Conservation (phyloP, 2,797 vertebrate genomes). For the Betta splendens region DNA sequence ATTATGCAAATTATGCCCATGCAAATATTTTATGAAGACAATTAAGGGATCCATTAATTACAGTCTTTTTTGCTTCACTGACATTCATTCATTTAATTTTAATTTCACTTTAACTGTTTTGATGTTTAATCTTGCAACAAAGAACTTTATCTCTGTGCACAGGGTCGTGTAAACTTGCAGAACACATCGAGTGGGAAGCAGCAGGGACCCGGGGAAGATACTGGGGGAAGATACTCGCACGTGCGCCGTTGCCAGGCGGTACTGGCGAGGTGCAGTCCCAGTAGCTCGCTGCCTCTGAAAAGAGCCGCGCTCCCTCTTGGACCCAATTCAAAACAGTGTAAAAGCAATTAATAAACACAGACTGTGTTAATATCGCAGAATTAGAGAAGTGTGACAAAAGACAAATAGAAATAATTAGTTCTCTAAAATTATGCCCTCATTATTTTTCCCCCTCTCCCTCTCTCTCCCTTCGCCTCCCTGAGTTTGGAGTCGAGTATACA, state of each 20-base stretch:
- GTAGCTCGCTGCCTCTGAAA: slow-evolving; percentile 90
- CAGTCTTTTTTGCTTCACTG: slow-evolving; percentile 99
- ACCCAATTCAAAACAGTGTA: slow-evolving; percentile 97
- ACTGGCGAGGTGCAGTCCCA: slow-evolving; percentile 88
- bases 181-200: slow-evolving; percentile 89
- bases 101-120: slow-evolving; percentile 99
- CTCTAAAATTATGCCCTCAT: slow-evolving; percentile 99
- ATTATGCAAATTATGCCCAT: slow-evolving; percentile 99
- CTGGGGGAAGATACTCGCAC: slow-evolving; percentile 74
- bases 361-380: slow-evolving; percentile 99
- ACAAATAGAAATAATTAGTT: slow-evolving; percentile 99
- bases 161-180: slow-evolving; percentile 95
- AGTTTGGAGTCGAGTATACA: slow-evolving; percentile 77
- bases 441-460: slow-evolving; percentile 80
- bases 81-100: slow-evolving; percentile 99
- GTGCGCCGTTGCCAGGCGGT: slow-evolving; percentile 84
- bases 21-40: slow-evolving; percentile 99
- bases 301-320: slow-evolving; percentile 95
- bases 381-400: slow-evolving; percentile 99
- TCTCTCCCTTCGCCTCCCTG: slow-evolving; percentile 48
- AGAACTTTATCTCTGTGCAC: slow-evolving; percentile 97
- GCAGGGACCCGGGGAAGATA: slow-evolving; percentile 87
- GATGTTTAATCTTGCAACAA: slow-evolving; percentile 99
- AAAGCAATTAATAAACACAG: slow-evolving; percentile 99
- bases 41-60: slow-evolving; percentile 99